Conservation (phyloP, 2,888 invertebrate species). For the Caenorhabditis imperialis region DNA sequence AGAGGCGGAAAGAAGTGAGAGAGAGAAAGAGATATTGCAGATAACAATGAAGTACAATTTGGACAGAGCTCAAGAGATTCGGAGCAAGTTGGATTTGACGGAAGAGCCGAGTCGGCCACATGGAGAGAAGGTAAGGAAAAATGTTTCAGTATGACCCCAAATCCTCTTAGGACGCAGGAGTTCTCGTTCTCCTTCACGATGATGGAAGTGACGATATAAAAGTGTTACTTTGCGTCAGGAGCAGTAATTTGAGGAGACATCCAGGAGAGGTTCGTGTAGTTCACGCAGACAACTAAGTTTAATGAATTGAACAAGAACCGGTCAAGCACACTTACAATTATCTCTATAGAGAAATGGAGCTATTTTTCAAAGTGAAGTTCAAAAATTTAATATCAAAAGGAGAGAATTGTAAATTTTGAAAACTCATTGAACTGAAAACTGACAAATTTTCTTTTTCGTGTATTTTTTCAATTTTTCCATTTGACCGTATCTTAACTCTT, state of each 20-base stretch:
- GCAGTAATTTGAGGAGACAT: constrained; percentile 52
- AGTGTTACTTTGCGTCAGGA: constrained; percentile 59
- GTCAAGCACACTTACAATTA: no score
- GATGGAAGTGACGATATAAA: constrained; percentile 34
- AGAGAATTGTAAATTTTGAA: no score
- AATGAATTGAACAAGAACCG: no score
- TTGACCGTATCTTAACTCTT: no score
- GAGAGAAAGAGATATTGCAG: not conserved
- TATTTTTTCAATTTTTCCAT: no score
- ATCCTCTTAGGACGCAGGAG: constrained; percentile 60
- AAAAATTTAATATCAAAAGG: no score
- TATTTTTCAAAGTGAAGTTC: no score
- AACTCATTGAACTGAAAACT: no score
- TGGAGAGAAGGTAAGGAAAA: constrained; percentile 25
- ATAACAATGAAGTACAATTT: constrained; percentile 7
- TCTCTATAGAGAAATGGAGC: no score
- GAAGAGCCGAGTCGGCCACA: constrained; percentile 14
- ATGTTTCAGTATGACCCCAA: not conserved
- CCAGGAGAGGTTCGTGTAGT: constrained; percentile 50
- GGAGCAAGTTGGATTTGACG: constrained; percentile 20
- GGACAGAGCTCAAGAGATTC: constrained; percentile 11
- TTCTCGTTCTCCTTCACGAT: constrained; percentile 53
- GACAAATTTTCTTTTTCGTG: no score
- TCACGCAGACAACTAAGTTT: no score
- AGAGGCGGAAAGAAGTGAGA: no score